Base-by-base conservation (phyloP, 2,113 vertebrate species). In the Corythornis madagascariensis region DNA sequence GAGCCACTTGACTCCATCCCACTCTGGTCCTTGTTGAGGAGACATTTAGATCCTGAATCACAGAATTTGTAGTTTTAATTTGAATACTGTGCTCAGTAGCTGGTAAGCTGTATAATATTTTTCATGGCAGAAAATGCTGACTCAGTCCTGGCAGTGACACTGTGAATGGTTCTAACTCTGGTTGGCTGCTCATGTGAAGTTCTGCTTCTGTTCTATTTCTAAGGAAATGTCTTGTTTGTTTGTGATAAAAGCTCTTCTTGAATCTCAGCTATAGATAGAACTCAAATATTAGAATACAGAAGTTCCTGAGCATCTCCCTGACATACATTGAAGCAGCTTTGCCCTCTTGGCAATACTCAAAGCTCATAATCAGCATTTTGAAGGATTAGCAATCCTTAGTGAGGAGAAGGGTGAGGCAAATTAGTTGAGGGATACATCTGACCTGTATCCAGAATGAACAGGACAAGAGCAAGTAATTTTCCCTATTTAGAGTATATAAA, bases 381-480 rank as follows among this genome's bases (percentile, higher is more conserved):
- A 90, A 79, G 47, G 25, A 28, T 95, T 93, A 77, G 74, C 59
- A 82, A 25, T 67, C 59, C 19, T 78, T 57, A 64, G 28, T 69
- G 75, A 79, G 59, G 55, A 77, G 14, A 16, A 59, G 84, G 75
- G 65, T 89, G 87, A 91, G 10, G 25, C 71, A 83, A 29, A 64
- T 52, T 35, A 33, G 40, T 76, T 82, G 63, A 76, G 63, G 90
- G 42, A 65, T 21, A 21, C 55, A 48, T 61, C 80, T 94, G 90
- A 92, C 81, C 35, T 75, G 48, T 59, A 21, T 90, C 78, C 80
- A 80, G 75, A 92, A 82, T 24, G 93, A 95, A 89, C 29, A 92
- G 74, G 50, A 93, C 74, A 53, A 70, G 86, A 90, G 38, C 69
- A 50, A 90, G 38, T 94, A 6, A 63, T 48, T 89, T 93, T 95